Base-by-base conservation (phyloP, 2,888 invertebrate genomes). In the Philopedon plagiatum region DNA sequence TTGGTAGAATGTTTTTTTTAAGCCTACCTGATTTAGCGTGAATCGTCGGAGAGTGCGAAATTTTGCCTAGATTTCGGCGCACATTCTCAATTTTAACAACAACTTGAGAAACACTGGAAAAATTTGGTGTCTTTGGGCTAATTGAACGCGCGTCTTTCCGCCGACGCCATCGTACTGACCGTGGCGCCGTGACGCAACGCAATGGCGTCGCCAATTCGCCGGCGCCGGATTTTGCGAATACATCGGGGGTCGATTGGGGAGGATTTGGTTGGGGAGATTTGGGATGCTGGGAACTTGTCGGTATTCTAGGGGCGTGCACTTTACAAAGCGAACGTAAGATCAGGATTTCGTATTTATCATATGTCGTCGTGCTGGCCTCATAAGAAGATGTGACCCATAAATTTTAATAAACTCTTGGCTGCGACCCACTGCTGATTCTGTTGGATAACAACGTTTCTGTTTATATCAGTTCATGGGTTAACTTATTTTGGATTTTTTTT, bases 121-220 rank as follows among this genome's bases (percentile, higher is more conserved):
- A 64, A 67, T 67, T 58, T 26, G 46, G 26, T 49, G n/a, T 67
- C 39, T 44, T 37, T 57, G 58, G 62, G n/a, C 19, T 44, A 56
- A 32, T 23, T 29, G 34, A 60, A 71, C 65, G 65, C 64, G 54
- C 49, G 51, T 54, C 60, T 61, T 49, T 37, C 29, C 51, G 75
- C 72, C 76, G 75, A 75, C 62, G 72, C 66, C 67, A 72, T 66
- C 62, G 66, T 49, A 77, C 76, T 78, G 69, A 66, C 72, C 64
- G 49, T 56, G 73, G 71, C 78, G 76, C 76, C 78, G 78, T 79
- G 80, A 80, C 80, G 79, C 80, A 79, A 76, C 77, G 78, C 78
- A 78, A 77, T 76, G 78, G 77, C 78, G 80, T 78, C 78, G 75
- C 66, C 74, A 37, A 60, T 57, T 51, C 69, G 69, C 65, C 69